phyloP scores from a whole-genome alignment of 1,140 invertebrate species.

The Galleria mellonella region DNA sequence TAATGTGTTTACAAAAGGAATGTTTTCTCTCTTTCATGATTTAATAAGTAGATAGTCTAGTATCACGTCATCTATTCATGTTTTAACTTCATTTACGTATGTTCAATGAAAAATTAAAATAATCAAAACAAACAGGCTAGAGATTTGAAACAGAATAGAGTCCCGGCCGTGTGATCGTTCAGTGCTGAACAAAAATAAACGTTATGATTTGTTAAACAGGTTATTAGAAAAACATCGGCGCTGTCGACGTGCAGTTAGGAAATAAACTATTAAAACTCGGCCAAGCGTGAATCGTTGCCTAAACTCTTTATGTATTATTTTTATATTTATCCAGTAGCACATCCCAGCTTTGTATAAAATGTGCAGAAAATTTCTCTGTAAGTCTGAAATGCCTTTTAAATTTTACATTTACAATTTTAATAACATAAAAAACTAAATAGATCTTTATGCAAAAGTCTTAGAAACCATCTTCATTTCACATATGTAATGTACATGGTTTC shows the following conservation, averaged over 20 bases:
- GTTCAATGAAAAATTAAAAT: conserved; percentile 54
- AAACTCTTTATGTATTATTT: too few species aligned
- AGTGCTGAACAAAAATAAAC: conserved; percentile 65
- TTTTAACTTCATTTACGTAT: conserved; percentile 34
- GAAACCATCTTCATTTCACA: too few species aligned
- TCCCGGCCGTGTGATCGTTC: conserved; percentile 63
- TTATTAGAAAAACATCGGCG: conserved; percentile 64
- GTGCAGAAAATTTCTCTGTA: too few species aligned
- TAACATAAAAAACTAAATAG: too few species aligned
- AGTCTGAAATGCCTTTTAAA: too few species aligned
- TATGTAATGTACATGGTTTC: too few species aligned
- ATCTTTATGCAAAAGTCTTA: too few species aligned
- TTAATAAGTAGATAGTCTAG: conserved; percentile 1
- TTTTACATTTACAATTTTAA: too few species aligned
- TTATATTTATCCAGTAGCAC: too few species aligned
- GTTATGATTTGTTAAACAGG: conserved; percentile 65
- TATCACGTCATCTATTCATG: conserved; percentile 14
- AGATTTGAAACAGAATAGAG: conserved; percentile 69
- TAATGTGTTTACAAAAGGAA: conserved; percentile 4
- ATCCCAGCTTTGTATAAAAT: too few species aligned
- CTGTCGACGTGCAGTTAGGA: conserved; percentile 38
- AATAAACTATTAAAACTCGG: conserved; percentile 36
- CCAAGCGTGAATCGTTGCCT: conserved; percentile 20
- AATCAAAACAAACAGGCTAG: conserved; percentile 54
- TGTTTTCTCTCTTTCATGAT: conserved; percentile 15